A percentile compares a stretch with the other conserved stretches of the same genome.
phyloP scores from a whole-genome alignment of 2,888 invertebrate genomes.

The Polyommatus icarus region DNA sequence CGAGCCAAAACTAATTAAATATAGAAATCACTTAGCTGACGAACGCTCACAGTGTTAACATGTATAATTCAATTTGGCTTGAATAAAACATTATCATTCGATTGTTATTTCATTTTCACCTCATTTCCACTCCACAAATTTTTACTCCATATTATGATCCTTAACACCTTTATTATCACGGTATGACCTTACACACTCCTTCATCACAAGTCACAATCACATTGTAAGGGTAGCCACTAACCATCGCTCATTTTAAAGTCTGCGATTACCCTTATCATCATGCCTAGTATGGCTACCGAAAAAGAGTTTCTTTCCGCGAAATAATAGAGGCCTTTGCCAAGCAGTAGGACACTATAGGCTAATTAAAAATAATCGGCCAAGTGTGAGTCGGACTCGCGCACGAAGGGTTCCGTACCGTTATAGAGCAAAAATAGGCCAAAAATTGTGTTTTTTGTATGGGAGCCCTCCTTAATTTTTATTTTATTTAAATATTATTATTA shows the following conservation, averaged over 20 bases:
- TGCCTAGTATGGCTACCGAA: neutral
- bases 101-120: slow-evolving; percentile 2
- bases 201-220: no score
- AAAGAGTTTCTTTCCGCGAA: neutral
- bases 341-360: no score
- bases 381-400: no score
- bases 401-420: no score
- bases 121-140: neutral
- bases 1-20: slow-evolving; percentile 17
- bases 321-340: no score
- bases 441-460: no score
- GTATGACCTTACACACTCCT: no score
- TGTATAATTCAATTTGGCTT: neutral
- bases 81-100: neutral
- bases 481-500: no score
- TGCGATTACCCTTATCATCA: neutral
- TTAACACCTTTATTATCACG: neutral
- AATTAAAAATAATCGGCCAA: no score
- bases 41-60: neutral
- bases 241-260: neutral
- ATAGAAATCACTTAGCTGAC: neutral
- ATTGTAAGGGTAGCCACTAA: neutral
- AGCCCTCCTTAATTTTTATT: no score
- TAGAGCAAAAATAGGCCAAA: no score
- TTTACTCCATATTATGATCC: neutral